Evolutionary conservation across 2,888 invertebrate species (phyloP).

Genomic region (Scaptomyza tumidula): DNA sequence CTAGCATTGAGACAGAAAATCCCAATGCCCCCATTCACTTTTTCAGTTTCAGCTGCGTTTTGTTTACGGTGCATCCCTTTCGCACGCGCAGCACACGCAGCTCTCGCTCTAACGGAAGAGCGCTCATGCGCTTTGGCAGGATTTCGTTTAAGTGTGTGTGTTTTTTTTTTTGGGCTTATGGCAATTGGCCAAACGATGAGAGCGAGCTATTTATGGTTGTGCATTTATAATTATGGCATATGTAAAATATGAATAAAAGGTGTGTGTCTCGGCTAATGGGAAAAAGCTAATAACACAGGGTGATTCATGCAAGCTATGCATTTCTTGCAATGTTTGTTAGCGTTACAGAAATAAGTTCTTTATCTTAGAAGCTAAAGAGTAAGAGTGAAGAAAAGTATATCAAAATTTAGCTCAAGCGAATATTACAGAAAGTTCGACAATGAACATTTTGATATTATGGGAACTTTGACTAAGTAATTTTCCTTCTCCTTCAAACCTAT

Average conservation of each 20-base stretch:
- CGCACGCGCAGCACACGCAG: constrained; percentile 31
- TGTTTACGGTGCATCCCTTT: constrained; percentile 79
- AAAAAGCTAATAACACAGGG: constrained; percentile 33
- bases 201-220: constrained; percentile 16
- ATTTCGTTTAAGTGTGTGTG: background rate
- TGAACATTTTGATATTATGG: no score
- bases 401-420: no score
- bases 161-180: constrained; percentile 32
- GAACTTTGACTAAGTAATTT: no score
- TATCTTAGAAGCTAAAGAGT: no score
- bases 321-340: no score
- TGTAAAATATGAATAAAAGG: constrained; percentile 21
- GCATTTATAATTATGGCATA: constrained; percentile 25
- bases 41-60: constrained; percentile 55
- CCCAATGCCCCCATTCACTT: constrained; percentile 34
- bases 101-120: constrained; percentile 28
- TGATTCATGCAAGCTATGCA: background rate
- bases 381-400: no score
- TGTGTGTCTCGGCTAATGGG: constrained; percentile 33
- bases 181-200: constrained; percentile 20
- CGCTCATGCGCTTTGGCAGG: constrained; percentile 47
- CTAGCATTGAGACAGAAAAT: constrained; percentile 67
- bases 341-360: no score
- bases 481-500: no score
- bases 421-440: no score